Evolutionary conservation across 2,797 vertebrate genomes (phyloP), one percentile per base, ranked within the genome.

Genomic region (Geotrypetes seraphini): DNA sequence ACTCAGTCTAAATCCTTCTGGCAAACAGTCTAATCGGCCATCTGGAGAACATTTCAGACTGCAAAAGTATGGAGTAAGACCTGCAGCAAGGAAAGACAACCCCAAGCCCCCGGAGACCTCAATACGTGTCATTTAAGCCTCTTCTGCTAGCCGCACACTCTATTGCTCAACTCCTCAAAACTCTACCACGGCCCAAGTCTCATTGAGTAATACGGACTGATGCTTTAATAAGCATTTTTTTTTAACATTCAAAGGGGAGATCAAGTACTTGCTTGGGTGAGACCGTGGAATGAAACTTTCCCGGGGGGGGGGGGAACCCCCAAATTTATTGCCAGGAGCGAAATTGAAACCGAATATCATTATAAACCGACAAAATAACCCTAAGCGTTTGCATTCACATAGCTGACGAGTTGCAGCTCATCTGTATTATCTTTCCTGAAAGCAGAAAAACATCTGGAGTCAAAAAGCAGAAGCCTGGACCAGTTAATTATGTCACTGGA

Each of bases 1-100:
- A 75, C 81, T 85, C 81, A 73, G n/a, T n/a, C 79, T 64, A 84
- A 84, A 79, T 78, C 74, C 55, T 79, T 79, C 79, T 81, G 79
- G 81, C 79, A 79, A 63, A 32, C 60, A 30, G 47, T 69, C 58
- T 52, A 42, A 34, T 39, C 70, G 46, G 29, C 77, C 79, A 85
- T 85, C 83, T 84, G 75, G 79, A 86, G 71, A 79, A 54, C 59
- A 84, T 85, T 83, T 59, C 77, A 49, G 48, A 60, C 57, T 58
- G 49, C 71, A 66, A 57, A 71, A 68, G 73, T 70, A 50, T 53
- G 66, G 69, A 75, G 70, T 70, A 66, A 61, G 66, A 51, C 64
- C 69, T 55, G 55, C 45, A 62, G 63, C 48, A 28, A 13, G 34
- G 35, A 22, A 57, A 59, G 60, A 38, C 56, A 60, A 50, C 46